Base-by-base conservation (phyloP, 2,113 vertebrate genomes). In the Scartelaos histophorus region DNA sequence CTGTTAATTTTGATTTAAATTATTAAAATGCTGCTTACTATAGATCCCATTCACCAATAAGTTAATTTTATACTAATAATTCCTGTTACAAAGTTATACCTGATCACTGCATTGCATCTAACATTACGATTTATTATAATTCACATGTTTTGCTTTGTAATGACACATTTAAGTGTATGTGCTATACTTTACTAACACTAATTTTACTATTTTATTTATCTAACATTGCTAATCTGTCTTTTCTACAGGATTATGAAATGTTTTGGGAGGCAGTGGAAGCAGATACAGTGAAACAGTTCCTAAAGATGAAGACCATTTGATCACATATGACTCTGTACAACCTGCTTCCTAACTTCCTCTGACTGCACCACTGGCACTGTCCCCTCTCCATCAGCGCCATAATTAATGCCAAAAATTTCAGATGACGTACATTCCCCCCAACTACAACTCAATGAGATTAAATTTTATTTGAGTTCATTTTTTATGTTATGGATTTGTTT, bases 251-350 rank as follows among this genome's bases (percentile, higher is more conserved):
- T 86, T 98, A 96, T 0, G 94, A 96, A 82, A 94, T 95, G 90
- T 96, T 99, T 64, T 94, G 94, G 7, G 95, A 97, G 79, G 97
- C 98, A 0, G 98, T 99, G 90, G 98, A 99, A 78, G 95, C 91
- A 15, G 95, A 96, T 71, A 90, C 94, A 0, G 94, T 99, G 92
- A 92, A 96, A 69, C 91, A 98, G 84, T 97, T 99, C 88, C 95
- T 99, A 86, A 98, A 98, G 84, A 80, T 98, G 90, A 71, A 29
- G 61, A 61, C 24, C 6, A 57, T 56, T 69, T 58, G 71, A 62
- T 51, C 72, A 61, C 62, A 16, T 46, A 13, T 70, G 46, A 51
- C 54, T n/a, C 15, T 17, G 25, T 66, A 58, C 56, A 58, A 4
- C 71, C 34, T 38, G 72, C 43, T 38, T 54, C 19, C 65, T 19